Base-by-base conservation (phyloP, 2,888 invertebrate genomes). In the Iphiclides podalirius region DNA sequence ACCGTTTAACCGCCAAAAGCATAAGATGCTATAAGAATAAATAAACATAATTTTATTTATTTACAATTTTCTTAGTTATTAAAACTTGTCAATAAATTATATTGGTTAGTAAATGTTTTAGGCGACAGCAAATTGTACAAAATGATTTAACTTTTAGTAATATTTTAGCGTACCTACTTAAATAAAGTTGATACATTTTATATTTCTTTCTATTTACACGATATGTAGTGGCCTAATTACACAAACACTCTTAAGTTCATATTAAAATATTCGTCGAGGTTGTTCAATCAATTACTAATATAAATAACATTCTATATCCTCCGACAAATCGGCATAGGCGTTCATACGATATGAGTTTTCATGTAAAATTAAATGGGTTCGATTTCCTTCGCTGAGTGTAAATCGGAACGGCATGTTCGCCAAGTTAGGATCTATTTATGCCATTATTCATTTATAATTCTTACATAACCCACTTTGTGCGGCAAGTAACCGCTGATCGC, bases 241-340 rank as follows among this genome's bases (percentile, higher is more conserved):
- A n/a, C n/a, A 42, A 8, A 42, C 23, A 31, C 28, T 17, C 33
- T 37, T 20, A 20, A 33, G 17, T 37, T 42, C 23, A 17, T 31
- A 33, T 42, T 8, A 48, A 42, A 48, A 42, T 48, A 48, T 42
- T 48, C 42, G 37, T 16, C 48, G 42, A 48, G 48, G 48, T 38
- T 42, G 42, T 12, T 20, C 13, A 37, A 48, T 48, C 48, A 42
- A 48, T 48, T 48, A n/a, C n/a, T n/a, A n/a, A n/a, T n/a, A 48
- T 31, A 9, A 23, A 31, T 42, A 31, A 31, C 36, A 14, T 42
- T 3, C 20, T 20, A 48, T 48, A 42, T 48, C 37, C 42, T 33
- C 42, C 20, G 33, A 15, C 36, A 16, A 41, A 9, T 28, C 36
- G 31, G 41, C 11, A 35, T 9, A 20, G 16, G n/a, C 17, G 41